A percentile compares a stretch with the other conserved stretches of the same genome.
phyloP scores from a whole-genome alignment of 2,113 vertebrate species.

The Hemibagrus wyckioides region DNA sequence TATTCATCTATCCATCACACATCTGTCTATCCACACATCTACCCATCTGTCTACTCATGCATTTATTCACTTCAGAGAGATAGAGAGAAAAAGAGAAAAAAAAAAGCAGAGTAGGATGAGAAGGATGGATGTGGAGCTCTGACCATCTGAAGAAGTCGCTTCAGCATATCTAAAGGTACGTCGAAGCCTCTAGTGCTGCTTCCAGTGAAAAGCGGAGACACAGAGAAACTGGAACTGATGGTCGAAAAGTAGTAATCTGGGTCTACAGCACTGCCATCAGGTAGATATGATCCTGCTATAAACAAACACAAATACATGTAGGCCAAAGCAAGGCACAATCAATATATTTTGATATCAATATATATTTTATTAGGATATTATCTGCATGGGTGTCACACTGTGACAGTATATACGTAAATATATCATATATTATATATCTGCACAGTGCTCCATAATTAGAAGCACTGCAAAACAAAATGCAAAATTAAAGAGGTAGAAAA shows the following conservation, averaged over 20 bases:
- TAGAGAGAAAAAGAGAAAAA: neutral
- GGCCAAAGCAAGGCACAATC: neutral
- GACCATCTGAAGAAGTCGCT: slow-evolving; percentile 90
- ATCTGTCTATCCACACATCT: neutral
- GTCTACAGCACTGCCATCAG: slow-evolving; percentile 87
- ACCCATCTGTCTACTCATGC: neutral
- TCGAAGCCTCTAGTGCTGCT: slow-evolving; percentile 85
- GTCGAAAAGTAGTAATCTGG: slow-evolving; percentile 94
- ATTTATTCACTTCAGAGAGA: neutral
- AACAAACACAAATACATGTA: neutral
- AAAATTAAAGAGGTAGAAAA: neutral
- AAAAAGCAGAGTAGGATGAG: neutral
- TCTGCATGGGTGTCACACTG: neutral
- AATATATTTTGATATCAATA: neutral
- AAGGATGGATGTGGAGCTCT: slow-evolving; percentile 14
- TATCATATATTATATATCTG: neutral
- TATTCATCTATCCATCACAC: neutral
- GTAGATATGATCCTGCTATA: slow-evolving; percentile 83
- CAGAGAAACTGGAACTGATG: slow-evolving; percentile 95
- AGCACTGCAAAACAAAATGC: neutral
- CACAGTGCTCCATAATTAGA: neutral
- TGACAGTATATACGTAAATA: neutral
- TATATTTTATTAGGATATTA: neutral
- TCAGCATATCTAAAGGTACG: slow-evolving; percentile 86
- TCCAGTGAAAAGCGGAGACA: slow-evolving; percentile 92